These are phyloP conservation scores for Tinea semifulvella DNA, from an alignment of 2,888 invertebrate species.

Conservation along the genomic window DNA sequence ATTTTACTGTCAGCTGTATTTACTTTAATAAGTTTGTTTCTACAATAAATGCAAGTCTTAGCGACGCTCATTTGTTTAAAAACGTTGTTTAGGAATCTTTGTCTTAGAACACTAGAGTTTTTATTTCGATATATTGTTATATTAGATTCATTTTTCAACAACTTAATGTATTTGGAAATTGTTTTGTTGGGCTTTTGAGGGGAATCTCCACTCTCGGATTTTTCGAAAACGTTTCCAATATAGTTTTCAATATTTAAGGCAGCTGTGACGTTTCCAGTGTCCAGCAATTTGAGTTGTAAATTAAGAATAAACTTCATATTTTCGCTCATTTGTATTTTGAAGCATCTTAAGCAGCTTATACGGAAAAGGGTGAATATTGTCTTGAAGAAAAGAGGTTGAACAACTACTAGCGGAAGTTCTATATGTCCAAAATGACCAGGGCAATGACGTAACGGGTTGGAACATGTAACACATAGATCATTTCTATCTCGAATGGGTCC, in stretches of 20 bases:
- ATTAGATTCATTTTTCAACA: slow-evolving; percentile 36
- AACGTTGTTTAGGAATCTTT: slow-evolving; percentile 47
- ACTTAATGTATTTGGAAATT: slow-evolving; percentile 45
- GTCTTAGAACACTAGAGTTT: slow-evolving; percentile 57
- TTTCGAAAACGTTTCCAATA: no score
- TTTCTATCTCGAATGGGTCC: slow-evolving; percentile 72
- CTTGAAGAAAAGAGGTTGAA: slow-evolving; percentile 90
- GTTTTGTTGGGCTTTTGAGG: slow-evolving; percentile 51
- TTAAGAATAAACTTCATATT: slow-evolving; percentile 66
- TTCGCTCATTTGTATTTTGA: slow-evolving; percentile 68
- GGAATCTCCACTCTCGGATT: slow-evolving; percentile 30
- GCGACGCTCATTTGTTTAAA: slow-evolving; percentile 50
- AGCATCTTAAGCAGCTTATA: slow-evolving; percentile 76
- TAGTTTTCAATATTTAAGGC: slow-evolving; percentile 77
- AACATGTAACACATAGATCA: slow-evolving; percentile 85
- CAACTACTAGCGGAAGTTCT: slow-evolving; percentile 84
- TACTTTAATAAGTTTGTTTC: slow-evolving; percentile 55
- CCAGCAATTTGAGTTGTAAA: slow-evolving; percentile 75
- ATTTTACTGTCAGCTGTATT: slow-evolving; percentile 69
- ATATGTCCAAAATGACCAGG: slow-evolving; percentile 97
- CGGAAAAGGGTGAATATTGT: slow-evolving; percentile 73
- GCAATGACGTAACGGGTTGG: slow-evolving; percentile 71
- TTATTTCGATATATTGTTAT: slow-evolving; percentile 48
- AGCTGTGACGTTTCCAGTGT: slow-evolving; percentile 77
- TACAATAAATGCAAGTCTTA: slow-evolving; percentile 67